These are phyloP conservation scores for Turritopsis rubra DNA, from an alignment of 30 jellyfish, hydroid and myxozoan genomes.

Conservation along the genomic window DNA sequence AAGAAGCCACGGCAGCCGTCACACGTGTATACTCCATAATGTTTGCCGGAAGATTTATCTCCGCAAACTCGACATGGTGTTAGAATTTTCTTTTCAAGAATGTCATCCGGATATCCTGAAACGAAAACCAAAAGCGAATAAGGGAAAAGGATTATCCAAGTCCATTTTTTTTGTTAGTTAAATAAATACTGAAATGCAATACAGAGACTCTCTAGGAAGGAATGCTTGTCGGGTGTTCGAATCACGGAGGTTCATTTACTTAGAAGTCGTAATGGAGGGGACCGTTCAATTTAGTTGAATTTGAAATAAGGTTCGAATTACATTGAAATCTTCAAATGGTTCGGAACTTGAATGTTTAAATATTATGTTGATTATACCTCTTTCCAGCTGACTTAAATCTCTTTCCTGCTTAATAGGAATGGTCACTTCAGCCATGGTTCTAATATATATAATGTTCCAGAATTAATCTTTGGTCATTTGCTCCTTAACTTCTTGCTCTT, in stretches of 20 bases:
- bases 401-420: conserved; percentile 6
- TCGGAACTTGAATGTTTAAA: background rate
- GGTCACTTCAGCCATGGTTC: conserved; percentile 24
- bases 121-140: too few species aligned
- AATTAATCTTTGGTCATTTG: conserved; percentile 26
- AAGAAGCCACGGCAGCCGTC: conserved; percentile 99
- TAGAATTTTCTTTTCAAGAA: conserved; percentile 19
- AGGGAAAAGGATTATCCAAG: too few species aligned
- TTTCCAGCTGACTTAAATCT: background rate
- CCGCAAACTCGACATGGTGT: conserved; percentile 95
- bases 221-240: too few species aligned
- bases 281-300: too few species aligned
- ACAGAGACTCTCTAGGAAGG: too few species aligned
- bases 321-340: background rate
- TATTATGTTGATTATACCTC: background rate
- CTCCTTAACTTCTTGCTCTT: conserved; percentile 24
- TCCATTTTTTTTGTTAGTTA: too few species aligned
- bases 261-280: too few species aligned
- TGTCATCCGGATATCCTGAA: conserved; percentile 16
- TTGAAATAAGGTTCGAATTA: too few species aligned
- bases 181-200: too few species aligned
- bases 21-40: conserved; percentile 95
- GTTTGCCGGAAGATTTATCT: conserved; percentile 96
- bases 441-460: background rate
- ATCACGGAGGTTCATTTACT: too few species aligned